phyloP scores from a whole-genome alignment of 2,113 vertebrate species.

The Spheniscus mendiculus region DNA sequence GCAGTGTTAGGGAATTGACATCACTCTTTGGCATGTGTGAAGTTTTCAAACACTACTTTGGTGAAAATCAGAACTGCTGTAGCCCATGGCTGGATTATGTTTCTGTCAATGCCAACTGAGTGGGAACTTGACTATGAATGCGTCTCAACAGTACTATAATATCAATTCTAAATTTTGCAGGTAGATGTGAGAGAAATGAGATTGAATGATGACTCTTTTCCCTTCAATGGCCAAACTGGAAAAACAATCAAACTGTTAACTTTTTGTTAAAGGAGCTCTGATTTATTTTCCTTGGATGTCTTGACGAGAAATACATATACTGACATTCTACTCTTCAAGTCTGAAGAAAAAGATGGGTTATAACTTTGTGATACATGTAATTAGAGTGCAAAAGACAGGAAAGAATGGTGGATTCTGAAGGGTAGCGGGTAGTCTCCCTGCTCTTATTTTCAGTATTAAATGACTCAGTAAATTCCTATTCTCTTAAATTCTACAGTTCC shows the following conservation, averaged over 20 bases:
- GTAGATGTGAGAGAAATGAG: neutral
- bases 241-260: neutral
- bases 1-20: neutral
- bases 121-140: neutral
- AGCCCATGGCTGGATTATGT: neutral
- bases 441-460: neutral
- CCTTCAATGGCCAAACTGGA: neutral
- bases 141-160: neutral
- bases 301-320: neutral
- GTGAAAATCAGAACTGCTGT: neutral
- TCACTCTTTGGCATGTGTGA: neutral
- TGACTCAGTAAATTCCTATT: constrained; percentile 22
- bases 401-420: neutral
- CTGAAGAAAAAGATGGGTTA: neutral
- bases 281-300: neutral
- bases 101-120: neutral
- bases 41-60: neutral
- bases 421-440: neutral
- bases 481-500: neutral
- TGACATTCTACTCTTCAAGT: neutral
- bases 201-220: neutral
- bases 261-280: neutral
- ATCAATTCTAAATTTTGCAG: neutral
- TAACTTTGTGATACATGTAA: neutral
- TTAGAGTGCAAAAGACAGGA: neutral